These are phyloP conservation scores for Peribatodes rhomboidaria DNA, from an alignment of 2,888 invertebrate genomes.

Conservation along the genomic window DNA sequence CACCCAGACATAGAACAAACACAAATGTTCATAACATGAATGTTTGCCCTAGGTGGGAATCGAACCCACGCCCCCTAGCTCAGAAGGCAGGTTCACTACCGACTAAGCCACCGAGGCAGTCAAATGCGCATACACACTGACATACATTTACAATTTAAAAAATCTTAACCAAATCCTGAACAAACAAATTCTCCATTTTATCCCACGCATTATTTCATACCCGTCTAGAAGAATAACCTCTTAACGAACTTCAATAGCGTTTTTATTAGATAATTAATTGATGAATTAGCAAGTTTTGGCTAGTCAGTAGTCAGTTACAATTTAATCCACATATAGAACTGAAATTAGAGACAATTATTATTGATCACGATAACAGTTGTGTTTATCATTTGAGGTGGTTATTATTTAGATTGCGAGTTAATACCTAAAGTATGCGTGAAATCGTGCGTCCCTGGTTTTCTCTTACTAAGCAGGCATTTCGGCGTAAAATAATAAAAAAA, in stretches of 20 bases:
- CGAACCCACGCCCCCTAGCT: too few relatives aligned
- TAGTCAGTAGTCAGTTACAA: constrained; percentile 21
- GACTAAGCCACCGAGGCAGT: too few relatives aligned
- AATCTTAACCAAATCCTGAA: neutral
- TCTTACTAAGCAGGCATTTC: too few relatives aligned
- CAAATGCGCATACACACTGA: too few relatives aligned
- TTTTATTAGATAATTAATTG: constrained; percentile 24
- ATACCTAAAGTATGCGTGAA: too few relatives aligned
- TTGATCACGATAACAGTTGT: constrained; percentile 7
- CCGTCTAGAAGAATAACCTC: constrained; percentile 6
- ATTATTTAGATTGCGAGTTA: neutral
- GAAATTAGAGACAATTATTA: constrained; percentile 22
- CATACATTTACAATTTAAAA: too few relatives aligned
- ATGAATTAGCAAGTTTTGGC: constrained; percentile 29
- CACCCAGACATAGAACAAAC: too few relatives aligned
- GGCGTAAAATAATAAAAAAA: too few relatives aligned
- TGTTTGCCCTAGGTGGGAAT: too few relatives aligned
- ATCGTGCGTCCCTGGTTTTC: too few relatives aligned
- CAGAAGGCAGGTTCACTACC: too few relatives aligned
- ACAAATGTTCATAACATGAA: too few relatives aligned
- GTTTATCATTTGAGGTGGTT: neutral
- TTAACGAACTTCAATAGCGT: constrained; percentile 22
- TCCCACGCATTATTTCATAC: constrained; percentile 16
- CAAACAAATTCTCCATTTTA: neutral
- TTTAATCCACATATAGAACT: constrained; percentile 17